Conservation (phyloP, 2,888 invertebrate species). For the Torymus texanus region DNA sequence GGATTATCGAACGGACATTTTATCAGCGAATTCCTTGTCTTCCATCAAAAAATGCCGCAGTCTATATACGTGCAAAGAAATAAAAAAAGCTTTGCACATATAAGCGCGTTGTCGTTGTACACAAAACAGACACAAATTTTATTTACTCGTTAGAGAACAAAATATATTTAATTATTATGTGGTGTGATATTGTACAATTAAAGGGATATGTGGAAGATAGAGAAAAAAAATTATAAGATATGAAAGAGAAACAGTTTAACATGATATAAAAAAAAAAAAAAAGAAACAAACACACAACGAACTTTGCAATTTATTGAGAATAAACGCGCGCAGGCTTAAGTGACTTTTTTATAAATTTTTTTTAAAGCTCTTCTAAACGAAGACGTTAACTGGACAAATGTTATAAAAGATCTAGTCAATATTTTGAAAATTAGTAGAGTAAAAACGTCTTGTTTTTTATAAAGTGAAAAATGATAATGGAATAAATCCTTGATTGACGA, state of each 20-base stretch:
- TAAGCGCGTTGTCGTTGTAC: conserved; percentile 44
- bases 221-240: conserved; percentile 11
- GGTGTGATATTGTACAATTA: conserved; percentile 54
- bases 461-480: neutral
- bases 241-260: conserved; percentile 18
- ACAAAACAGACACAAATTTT: conserved; percentile 35
- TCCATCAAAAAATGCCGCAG: conserved; percentile 46
- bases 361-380: conserved; percentile 27
- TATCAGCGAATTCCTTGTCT: conserved; percentile 47
- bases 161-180: conserved; percentile 48
- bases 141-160: conserved; percentile 52
- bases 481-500: conserved; percentile 17
- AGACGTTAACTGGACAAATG: conserved; percentile 3
- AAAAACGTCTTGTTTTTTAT: conserved; percentile 37
- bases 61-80: neutral
- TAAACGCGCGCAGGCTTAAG: conserved; percentile 48
- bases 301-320: conserved; percentile 53
- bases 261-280: conserved; percentile 19
- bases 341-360: conserved; percentile 53
- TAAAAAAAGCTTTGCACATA: conserved; percentile 3
- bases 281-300: conserved; percentile 50
- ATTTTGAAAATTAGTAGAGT: conserved; percentile 35
- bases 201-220: conserved; percentile 24
- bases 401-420: conserved; percentile 46
- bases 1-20: conserved; percentile 23